Evolutionary conservation across 2,797 vertebrate genomes (phyloP).

Genomic region (Phylloscopus collybita): DNA sequence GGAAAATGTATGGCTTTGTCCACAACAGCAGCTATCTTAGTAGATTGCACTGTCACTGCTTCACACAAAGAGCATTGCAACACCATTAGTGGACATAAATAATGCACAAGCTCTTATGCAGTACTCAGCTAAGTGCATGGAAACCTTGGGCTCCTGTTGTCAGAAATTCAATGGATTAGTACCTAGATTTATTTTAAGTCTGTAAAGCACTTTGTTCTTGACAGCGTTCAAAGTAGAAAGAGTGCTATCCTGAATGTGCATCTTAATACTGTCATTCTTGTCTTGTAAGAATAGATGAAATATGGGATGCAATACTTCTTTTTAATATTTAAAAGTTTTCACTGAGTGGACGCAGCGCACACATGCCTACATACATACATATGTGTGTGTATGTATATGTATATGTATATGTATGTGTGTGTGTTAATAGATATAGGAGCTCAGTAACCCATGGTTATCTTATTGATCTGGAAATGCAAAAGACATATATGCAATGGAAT

Average conservation of each 20-base stretch:
- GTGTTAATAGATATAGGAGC: neutral
- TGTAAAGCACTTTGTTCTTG: slow-evolving; percentile 91
- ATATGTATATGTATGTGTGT: fast-evolving
- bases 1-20: slow-evolving; percentile 94
- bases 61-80: slow-evolving; percentile 88
- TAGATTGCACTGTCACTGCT: slow-evolving; percentile 91
- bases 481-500: slow-evolving; percentile 24
- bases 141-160: slow-evolving; percentile 96
- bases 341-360: slow-evolving; percentile 67
- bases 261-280: slow-evolving; percentile 94
- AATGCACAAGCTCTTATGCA: slow-evolving; percentile 93
- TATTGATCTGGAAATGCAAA: slow-evolving; percentile 71
- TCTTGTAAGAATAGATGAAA: slow-evolving; percentile 86
- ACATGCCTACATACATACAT: neutral
- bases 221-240: slow-evolving; percentile 89
- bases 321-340: slow-evolving; percentile 92
- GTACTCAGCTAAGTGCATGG: slow-evolving; percentile 98
- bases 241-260: slow-evolving; percentile 86
- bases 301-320: slow-evolving; percentile 85
- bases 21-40: slow-evolving; percentile 93
- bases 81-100: slow-evolving; percentile 99
- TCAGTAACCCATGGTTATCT: slow-evolving; percentile 48
- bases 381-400: fast-evolving
- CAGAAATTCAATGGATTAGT: slow-evolving; percentile 98
- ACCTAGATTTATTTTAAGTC: slow-evolving; percentile 98